A percentile compares a stretch with the other conserved stretches of the same genome.
These are phyloP conservation scores for Telenomus remus DNA, from an alignment of 1,140 invertebrate genomes.

Conservation along the genomic window DNA sequence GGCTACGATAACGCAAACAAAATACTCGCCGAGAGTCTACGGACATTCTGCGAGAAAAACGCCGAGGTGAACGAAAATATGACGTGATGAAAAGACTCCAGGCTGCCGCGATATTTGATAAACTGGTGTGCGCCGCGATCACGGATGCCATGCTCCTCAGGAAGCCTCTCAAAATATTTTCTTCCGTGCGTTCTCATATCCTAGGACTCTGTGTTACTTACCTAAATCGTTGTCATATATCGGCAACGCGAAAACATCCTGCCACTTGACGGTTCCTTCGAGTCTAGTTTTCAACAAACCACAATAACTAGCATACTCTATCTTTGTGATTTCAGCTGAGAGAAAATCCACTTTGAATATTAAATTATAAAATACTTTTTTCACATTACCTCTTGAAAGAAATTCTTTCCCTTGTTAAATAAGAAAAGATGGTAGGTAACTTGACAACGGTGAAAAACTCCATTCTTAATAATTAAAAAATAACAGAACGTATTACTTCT, in stretches of 20 bases:
- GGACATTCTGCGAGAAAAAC: constrained; percentile 10
- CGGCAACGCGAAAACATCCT: constrained; percentile 5
- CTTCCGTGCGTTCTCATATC: constrained; percentile 5
- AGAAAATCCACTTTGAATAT: no score
- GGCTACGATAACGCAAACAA: constrained; percentile 15
- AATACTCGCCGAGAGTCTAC: constrained; percentile 1
- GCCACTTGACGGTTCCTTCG: no score
- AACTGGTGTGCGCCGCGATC: constrained; percentile 17
- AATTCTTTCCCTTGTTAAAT: background rate
- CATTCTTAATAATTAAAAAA: no score
- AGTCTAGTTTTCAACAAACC: no score
- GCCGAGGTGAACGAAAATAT: background rate
- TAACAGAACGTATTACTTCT: no score
- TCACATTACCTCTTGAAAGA: no score
- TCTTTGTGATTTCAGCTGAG: no score
- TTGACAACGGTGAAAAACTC: no score
- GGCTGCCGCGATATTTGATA: constrained; percentile 19
- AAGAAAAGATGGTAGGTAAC: no score
- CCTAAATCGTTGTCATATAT: constrained; percentile 10
- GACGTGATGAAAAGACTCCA: constrained; percentile 17
- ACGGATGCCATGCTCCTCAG: constrained; percentile 12
- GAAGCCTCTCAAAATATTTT: constrained; percentile 39
- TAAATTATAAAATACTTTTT: no score
- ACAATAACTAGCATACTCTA: no score
- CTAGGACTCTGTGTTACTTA: constrained; percentile 9